These are phyloP conservation scores for Drosophila ananassae DNA, from an alignment of 1,140 invertebrate species.

Conservation along the genomic window DNA sequence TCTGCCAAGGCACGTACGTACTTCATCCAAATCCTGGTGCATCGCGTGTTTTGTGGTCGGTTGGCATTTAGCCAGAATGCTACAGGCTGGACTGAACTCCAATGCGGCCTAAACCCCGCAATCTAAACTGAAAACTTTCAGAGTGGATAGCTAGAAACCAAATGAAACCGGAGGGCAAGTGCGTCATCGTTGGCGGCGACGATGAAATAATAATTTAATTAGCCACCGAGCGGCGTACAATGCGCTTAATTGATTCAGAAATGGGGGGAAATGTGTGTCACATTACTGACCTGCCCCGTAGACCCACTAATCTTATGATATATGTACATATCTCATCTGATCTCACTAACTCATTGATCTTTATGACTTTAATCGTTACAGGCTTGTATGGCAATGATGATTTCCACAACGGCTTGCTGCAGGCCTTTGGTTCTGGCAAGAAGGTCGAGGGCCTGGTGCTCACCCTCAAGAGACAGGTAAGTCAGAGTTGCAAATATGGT, in stretches of 20 bases:
- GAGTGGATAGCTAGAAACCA: not conserved
- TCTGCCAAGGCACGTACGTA: conserved; percentile 28
- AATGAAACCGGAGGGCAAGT: conserved; percentile 1
- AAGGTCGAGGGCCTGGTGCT: conserved; percentile 90
- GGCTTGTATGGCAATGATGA: conserved; percentile 97
- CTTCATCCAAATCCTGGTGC: not conserved
- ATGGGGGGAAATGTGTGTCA: conserved; percentile 39
- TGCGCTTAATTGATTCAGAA: conserved; percentile 69
- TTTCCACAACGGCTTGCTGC: conserved; percentile 94
- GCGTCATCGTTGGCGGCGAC: conserved; percentile 34
- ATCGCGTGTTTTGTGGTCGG: conserved; percentile 35
- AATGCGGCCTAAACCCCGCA: too few species aligned
- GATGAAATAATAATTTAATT: conserved; percentile 79
- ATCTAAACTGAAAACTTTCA: not conserved
- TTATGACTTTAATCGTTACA: conserved; percentile 15
- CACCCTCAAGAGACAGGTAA: conserved; percentile 89
- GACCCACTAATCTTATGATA: not conserved
- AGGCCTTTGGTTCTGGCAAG: conserved; percentile 90
- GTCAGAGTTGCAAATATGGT: not conserved
- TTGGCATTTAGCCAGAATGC: conserved; percentile 74
- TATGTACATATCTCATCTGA: conserved; percentile 5
- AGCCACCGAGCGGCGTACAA: conserved; percentile 15
- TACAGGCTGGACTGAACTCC: not conserved
- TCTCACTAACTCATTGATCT: conserved; percentile 7
- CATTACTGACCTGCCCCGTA: conserved; percentile 28